Evolutionary conservation across 2,797 vertebrate species (phyloP).

Genomic region (Acridotheres tristis): DNA sequence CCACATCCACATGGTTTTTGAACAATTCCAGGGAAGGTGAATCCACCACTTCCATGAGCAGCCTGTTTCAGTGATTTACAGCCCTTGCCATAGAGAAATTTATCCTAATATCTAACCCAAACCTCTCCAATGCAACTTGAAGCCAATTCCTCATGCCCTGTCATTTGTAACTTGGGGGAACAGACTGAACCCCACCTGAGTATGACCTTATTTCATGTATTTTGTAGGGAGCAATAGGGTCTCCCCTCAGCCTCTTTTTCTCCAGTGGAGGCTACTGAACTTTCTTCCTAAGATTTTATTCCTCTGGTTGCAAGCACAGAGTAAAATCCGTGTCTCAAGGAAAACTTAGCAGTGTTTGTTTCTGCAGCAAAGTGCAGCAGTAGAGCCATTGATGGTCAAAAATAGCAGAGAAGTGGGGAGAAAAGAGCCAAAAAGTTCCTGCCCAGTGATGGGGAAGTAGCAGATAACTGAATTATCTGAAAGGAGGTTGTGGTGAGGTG

Average conservation of each 20-base stretch:
- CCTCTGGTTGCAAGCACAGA: background rate
- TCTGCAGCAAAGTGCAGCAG: background rate
- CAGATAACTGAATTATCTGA: background rate
- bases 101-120: background rate
- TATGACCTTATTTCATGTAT: background rate
- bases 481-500: background rate
- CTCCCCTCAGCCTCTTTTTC: background rate
- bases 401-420: background rate
- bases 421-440: background rate
- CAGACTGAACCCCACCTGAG: fast-evolving
- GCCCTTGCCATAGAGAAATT: background rate
- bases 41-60: background rate
- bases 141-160: background rate
- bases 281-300: background rate
- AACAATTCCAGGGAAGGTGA: background rate
- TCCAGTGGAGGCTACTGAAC: background rate
- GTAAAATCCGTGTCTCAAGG: background rate
- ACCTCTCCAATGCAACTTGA: background rate
- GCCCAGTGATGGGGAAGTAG: background rate
- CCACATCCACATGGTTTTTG: fast-evolving
- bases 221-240: background rate
- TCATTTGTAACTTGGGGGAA: background rate
- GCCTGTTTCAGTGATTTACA: background rate
- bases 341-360: background rate
- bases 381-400: background rate